Base-by-base conservation (phyloP, 2,797 vertebrate species). In the Champsocephalus esox region DNA sequence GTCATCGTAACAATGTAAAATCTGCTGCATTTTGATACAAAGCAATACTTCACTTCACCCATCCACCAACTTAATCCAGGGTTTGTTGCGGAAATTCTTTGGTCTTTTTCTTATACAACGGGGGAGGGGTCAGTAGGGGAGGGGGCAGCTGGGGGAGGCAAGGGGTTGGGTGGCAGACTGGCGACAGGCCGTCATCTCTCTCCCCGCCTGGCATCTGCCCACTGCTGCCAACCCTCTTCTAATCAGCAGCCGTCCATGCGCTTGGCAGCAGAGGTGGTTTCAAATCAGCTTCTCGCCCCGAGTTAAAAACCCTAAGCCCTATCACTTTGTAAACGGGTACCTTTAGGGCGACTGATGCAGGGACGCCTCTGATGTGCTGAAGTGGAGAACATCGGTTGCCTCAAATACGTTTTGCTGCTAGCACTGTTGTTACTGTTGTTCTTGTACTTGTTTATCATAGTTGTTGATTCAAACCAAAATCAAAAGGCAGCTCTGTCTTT, bases 231-330 rank as follows among this genome's bases (percentile, higher is more conserved):
- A 93, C 90, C 90, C 88, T 90, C 89, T 83, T 92, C 93, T 95
- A 95, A 96, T 96, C 95, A 95, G 95, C 92, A 95, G 89, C 86
- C 90, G 87, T 94, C 94, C 95, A 96, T 95, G 94, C 74, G 94
- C 89, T 95, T 96, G 95, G 95, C 95, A 95, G 86, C 84, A 55
- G 76, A 92, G 87, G 91, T 91, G 92, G 91, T 94, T 94, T 94
- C 91, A 90, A 94, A 95, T 94, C 92, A 88, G 91, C 89, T 90
- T 92, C 92, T 94, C 80, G 91, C 94, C 94, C 92, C 91, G 62
- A 93, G 94, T 95, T 90, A 92, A 93, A 93, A 95, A 94, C 93
- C 92, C 87, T 92, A 92, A 94, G 92, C 90, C 90, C 90, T 92
- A 94, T 94, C 93, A 94, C 93, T 95, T 94, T 94, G 94, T 94